A percentile compares a stretch with the other conserved stretches of the same genome.
phyloP scores from a whole-genome alignment of 2,888 invertebrate species.

The Erannis defoliaria region DNA sequence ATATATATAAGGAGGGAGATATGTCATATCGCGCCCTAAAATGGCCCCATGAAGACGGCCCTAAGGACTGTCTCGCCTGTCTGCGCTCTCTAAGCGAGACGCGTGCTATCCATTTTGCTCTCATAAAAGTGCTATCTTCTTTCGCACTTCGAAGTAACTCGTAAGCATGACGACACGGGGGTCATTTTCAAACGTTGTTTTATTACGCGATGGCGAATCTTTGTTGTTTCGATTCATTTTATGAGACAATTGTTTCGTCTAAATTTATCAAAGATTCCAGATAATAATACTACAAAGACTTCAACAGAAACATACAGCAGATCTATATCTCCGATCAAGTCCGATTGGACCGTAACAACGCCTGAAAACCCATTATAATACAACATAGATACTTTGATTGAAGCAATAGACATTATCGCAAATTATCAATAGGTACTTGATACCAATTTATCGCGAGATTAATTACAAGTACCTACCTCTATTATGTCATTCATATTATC shows the following conservation, averaged over 20 bases:
- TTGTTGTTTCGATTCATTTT: too few relatives aligned
- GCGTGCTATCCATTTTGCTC: too few relatives aligned
- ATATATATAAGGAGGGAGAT: too few relatives aligned
- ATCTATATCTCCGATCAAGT: conserved; percentile 19
- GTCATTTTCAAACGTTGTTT: too few relatives aligned
- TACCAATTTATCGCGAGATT: conserved; percentile 36
- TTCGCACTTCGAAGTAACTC: too few relatives aligned
- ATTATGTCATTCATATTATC: conserved; percentile 44
- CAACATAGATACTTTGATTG: conserved; percentile 42
- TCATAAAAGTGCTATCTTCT: too few relatives aligned
- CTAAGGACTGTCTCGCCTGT: too few relatives aligned
- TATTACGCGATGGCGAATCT: too few relatives aligned
- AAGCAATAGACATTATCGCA: conserved; percentile 40
- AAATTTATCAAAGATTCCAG: not conserved
- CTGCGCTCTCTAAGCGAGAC: too few relatives aligned
- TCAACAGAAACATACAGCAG: conserved; percentile 11
- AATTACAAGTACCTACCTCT: conserved; percentile 41
- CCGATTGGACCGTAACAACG: not conserved
- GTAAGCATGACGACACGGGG: too few relatives aligned
- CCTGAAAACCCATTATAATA: conserved; percentile 30
- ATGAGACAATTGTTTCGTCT: not conserved
- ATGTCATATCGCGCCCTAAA: too few relatives aligned
- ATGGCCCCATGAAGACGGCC: too few relatives aligned
- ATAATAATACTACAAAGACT: not conserved
- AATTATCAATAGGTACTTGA: conserved; percentile 37